phyloP scores from a whole-genome alignment of 2,797 vertebrate genomes.

The Myoxocephalus aenaeus region DNA sequence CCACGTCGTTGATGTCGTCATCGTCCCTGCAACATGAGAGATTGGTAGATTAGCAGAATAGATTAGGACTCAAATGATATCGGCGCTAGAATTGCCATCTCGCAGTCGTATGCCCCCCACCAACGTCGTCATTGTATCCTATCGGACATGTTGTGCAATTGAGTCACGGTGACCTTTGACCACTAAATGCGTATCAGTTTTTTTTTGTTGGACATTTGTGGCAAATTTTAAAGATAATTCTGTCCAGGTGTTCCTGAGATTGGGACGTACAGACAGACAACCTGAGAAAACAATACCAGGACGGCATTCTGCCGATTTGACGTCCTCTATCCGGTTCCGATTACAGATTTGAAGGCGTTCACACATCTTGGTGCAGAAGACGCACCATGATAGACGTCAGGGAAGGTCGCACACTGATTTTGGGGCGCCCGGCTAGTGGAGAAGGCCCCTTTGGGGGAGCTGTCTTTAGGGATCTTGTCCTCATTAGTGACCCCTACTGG shows the following conservation, averaged over 20 bases:
- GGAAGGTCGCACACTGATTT: not conserved
- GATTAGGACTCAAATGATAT: not conserved
- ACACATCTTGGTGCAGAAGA: not conserved
- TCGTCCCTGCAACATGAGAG: conserved; percentile 83
- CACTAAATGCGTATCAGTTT: not conserved
- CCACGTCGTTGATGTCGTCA: conserved; percentile 92
- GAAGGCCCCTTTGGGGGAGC: conserved; percentile 16
- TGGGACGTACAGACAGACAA: not conserved
- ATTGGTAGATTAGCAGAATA: conserved; percentile 7
- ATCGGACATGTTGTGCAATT: not conserved
- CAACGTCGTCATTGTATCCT: not conserved
- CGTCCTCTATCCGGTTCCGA: not conserved
- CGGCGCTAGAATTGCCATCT: not conserved
- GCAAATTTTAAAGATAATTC: not conserved
- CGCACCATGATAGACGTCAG: not conserved
- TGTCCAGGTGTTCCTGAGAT: not conserved
- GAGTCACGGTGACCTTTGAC: conserved; percentile 2
- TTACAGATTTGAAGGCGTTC: not conserved
- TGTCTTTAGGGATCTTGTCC: conserved; percentile 12
- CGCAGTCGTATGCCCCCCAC: not conserved
- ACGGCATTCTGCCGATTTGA: not conserved
- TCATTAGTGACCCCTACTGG: conserved; percentile 34
- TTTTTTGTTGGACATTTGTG: not conserved
- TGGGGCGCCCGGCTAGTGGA: not conserved
- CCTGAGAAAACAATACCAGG: not conserved